These are phyloP conservation scores for Ochotona princeps DNA, from an alignment of 2,113 vertebrate species.

Conservation along the genomic window DNA sequence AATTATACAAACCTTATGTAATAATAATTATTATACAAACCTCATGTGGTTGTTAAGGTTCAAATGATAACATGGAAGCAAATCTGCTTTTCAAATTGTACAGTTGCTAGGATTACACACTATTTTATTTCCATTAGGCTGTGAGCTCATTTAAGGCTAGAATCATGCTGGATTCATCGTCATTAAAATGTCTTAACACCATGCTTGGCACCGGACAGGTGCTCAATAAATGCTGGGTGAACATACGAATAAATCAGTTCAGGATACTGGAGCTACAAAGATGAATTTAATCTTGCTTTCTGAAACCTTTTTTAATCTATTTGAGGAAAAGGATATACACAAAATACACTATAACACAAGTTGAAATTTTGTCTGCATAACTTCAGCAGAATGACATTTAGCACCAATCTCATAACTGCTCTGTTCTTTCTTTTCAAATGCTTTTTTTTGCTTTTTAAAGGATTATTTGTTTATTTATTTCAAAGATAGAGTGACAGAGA, in stretches of 20 bases:
- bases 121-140: constrained; percentile 33
- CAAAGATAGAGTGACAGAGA: too few species aligned
- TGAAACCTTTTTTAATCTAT: background rate
- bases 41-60: background rate
- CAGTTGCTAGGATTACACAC: background rate
- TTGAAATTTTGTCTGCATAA: constrained; percentile 12
- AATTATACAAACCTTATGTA: background rate
- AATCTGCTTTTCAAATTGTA: background rate
- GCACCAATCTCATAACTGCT: background rate
- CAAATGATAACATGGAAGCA: background rate
- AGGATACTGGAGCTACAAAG: background rate
- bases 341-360: background rate
- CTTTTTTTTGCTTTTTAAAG: too few species aligned
- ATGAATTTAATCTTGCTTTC: background rate
- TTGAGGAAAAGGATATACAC: background rate
- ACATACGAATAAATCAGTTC: background rate
- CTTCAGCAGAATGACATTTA: background rate
- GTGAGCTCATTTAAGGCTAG: background rate
- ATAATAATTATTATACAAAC: background rate
- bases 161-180: background rate
- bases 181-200: constrained; percentile 1
- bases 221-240: constrained; percentile 15
- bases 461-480: too few species aligned
- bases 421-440: background rate
- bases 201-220: background rate